Conservation (phyloP, 2,888 invertebrate species). For the Nomada goodeniana region DNA sequence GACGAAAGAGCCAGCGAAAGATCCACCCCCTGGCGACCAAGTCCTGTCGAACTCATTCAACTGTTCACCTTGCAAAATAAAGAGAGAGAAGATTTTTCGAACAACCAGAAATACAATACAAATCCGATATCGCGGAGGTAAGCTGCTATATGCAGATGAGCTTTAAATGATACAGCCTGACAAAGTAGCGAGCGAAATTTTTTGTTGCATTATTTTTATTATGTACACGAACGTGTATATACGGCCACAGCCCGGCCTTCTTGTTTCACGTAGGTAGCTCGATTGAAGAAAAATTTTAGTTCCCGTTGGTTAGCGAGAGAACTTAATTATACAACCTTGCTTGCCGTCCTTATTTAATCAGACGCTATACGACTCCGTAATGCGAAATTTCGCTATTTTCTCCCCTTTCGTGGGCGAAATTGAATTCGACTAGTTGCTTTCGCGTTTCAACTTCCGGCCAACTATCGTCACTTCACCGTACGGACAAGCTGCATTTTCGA, state of each 20-base stretch:
- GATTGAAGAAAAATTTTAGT: conserved; percentile 23
- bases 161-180: not conserved
- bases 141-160: conserved; percentile 10
- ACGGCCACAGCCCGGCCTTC: not conserved
- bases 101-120: conserved; percentile 16
- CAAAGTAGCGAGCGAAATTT: not conserved
- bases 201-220: not conserved
- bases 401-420: not conserved
- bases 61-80: conserved; percentile 17
- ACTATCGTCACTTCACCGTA: conserved; percentile 33
- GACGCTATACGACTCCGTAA: conserved; percentile 18
- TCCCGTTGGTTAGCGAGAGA: conserved; percentile 7
- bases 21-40: not conserved
- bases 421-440: conserved; percentile 32
- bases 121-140: conserved; percentile 10
- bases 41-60: conserved; percentile 22
- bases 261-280: not conserved
- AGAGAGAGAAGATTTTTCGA: conserved; percentile 1
- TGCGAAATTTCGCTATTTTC: conserved; percentile 17
- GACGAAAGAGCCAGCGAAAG: conserved; percentile 11
- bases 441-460: conserved; percentile 29
- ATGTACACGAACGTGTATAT: not conserved
- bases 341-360: conserved; percentile 21
- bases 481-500: not conserved
- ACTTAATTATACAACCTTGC: conserved; percentile 12